These are phyloP conservation scores for Heliothis peltigera DNA, from an alignment of 2,888 invertebrate genomes.

Conservation along the genomic window DNA sequence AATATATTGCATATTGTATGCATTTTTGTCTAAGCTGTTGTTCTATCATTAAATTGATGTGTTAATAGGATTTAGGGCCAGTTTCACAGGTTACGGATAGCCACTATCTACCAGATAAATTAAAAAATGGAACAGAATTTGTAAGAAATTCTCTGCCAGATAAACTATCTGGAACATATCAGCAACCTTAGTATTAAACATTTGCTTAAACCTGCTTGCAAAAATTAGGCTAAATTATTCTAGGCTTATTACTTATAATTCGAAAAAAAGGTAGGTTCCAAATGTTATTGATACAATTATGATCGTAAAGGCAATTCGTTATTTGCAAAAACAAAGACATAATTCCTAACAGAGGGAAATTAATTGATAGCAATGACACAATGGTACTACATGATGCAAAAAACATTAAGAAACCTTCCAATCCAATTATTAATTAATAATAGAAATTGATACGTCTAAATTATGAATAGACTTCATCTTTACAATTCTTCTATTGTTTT, in stretches of 20 bases:
- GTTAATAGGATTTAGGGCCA: too few species aligned
- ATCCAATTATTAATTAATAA: slow-evolving; percentile 19
- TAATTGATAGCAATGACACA: slow-evolving; percentile 24
- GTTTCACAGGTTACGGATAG: too few species aligned
- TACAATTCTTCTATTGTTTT: slow-evolving; percentile 31
- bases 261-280: not conserved
- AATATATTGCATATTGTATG: not conserved
- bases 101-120: too few species aligned
- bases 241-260: not conserved
- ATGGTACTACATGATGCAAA: slow-evolving; percentile 19
- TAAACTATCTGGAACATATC: too few species aligned
- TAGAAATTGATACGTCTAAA: slow-evolving; percentile 18
- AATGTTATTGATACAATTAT: slow-evolving; percentile 14
- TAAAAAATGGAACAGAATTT: too few species aligned
- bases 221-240: too few species aligned
- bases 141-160: too few species aligned
- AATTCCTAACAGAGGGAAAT: slow-evolving; percentile 28
- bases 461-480: slow-evolving; percentile 6
- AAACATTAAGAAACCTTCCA: slow-evolving; percentile 24
- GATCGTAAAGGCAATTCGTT: not conserved
- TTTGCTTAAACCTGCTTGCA: too few species aligned
- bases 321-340: slow-evolving; percentile 15
- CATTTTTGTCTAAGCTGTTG: not conserved
- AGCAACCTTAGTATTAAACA: too few species aligned
- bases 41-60: not conserved